phyloP scores from a whole-genome alignment of 2,797 vertebrate genomes.

The Gallinago nigripennis region DNA sequence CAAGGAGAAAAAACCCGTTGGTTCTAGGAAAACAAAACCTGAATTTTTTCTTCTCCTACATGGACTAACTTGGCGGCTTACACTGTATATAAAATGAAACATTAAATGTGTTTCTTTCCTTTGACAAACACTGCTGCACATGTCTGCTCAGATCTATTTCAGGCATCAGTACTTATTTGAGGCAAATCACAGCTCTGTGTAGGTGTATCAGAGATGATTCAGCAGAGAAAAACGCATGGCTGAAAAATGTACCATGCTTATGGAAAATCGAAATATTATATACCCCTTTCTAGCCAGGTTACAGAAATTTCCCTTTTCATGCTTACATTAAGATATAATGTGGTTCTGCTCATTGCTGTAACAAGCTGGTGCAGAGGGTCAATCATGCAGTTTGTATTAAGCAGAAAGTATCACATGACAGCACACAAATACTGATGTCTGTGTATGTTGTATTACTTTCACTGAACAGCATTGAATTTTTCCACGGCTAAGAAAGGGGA shows the following conservation, averaged over 20 bases:
- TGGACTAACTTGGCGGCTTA: not conserved
- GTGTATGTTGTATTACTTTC: not conserved
- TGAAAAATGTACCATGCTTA: not conserved
- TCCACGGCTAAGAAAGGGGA: not conserved
- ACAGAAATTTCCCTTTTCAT: not conserved
- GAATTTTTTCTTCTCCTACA: not conserved
- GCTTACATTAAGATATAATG: not conserved
- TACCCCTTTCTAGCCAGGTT: not conserved
- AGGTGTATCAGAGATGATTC: slow-evolving; percentile 52
- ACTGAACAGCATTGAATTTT: not conserved
- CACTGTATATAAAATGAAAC: not conserved
- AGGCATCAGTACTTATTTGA: not conserved
- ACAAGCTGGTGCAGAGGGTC: not conserved
- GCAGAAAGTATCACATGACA: not conserved
- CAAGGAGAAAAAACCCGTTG: not conserved
- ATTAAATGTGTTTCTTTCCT: not conserved
- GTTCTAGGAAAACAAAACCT: not conserved
- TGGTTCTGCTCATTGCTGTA: not conserved
- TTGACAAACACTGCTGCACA: slow-evolving; percentile 22
- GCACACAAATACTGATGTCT: not conserved
- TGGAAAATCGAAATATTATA: not conserved
- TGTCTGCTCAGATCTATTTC: slow-evolving; percentile 49
- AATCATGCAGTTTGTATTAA: not conserved
- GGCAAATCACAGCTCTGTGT: slow-evolving; percentile 52
- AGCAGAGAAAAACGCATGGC: not conserved